phyloP scores from a whole-genome alignment of 2,113 vertebrate genomes.

The Solea senegalensis region DNA sequence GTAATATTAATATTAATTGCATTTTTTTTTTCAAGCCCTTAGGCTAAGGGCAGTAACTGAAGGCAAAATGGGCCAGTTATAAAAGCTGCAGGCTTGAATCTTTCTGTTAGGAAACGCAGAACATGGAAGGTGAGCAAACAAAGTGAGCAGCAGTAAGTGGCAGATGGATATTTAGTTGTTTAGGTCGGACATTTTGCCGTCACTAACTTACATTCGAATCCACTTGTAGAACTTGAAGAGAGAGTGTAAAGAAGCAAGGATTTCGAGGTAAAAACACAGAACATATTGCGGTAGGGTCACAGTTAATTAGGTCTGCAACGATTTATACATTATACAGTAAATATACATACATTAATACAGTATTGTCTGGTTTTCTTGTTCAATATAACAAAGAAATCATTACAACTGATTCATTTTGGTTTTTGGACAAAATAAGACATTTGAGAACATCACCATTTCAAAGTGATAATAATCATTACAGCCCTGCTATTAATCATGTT shows the following conservation, averaged over 20 bases:
- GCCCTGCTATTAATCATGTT: constrained; percentile 15
- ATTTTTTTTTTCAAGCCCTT: constrained; percentile 51
- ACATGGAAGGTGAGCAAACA: constrained; percentile 28
- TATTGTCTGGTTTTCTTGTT: too few species aligned
- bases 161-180: constrained; percentile 17
- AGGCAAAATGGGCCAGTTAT: constrained; percentile 11
- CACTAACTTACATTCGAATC: constrained; percentile 12
- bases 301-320: too few species aligned
- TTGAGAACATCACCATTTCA: too few species aligned
- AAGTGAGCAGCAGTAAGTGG: constrained; percentile 26
- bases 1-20: constrained; percentile 3
- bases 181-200: not conserved
- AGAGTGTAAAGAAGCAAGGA: not conserved
- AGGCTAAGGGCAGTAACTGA: constrained; percentile 28
- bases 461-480: too few species aligned
- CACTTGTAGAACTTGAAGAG: not conserved
- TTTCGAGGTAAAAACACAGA: not conserved
- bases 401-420: too few species aligned
- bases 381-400: too few species aligned
- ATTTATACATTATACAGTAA: too few species aligned
- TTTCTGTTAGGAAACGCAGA: constrained; percentile 21
- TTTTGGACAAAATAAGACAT: too few species aligned
- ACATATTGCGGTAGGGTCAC: not conserved
- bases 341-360: too few species aligned
- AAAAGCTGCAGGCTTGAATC: constrained; percentile 29